Conservation (phyloP, 2,797 vertebrate genomes). For the Argyrosomus regius region DNA sequence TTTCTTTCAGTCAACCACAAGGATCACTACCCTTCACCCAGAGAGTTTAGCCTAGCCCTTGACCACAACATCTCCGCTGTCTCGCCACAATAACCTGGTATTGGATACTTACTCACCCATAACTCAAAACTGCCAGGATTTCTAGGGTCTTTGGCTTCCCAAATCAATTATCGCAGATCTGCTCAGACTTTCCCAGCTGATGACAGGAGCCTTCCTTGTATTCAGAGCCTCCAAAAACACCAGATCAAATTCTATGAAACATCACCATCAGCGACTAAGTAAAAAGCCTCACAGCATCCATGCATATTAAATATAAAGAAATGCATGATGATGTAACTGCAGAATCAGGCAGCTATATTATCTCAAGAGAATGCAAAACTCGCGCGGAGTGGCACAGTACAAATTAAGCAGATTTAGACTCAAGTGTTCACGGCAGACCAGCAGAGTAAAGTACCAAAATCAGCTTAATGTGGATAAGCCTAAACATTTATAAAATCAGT, state of each 20-base stretch:
- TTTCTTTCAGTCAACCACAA: slow-evolving; percentile 74
- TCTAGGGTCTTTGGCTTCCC: slow-evolving; percentile 67
- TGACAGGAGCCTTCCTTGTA: slow-evolving; percentile 55
- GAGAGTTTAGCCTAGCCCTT: slow-evolving; percentile 70
- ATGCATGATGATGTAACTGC: slow-evolving; percentile 71
- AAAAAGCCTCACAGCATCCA: slow-evolving; percentile 26
- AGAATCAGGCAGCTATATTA: slow-evolving; percentile 81
- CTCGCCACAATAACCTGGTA: slow-evolving; percentile 81
- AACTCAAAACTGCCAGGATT: slow-evolving; percentile 66
- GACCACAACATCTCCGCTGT: slow-evolving; percentile 83
- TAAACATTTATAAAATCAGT: slow-evolving; percentile 91
- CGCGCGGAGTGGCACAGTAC: slow-evolving; percentile 87
- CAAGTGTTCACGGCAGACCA: slow-evolving; percentile 89
- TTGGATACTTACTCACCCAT: slow-evolving; percentile 65
- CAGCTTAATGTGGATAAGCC: slow-evolving; percentile 90
- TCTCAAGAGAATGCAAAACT: slow-evolving; percentile 84
- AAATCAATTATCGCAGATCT: slow-evolving; percentile 75
- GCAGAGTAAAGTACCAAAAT: slow-evolving; percentile 93
- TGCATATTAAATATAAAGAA: slow-evolving; percentile 59
- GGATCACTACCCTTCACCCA: slow-evolving; percentile 75
- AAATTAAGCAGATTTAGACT: slow-evolving; percentile 91
- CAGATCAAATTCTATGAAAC: slow-evolving; percentile 45
- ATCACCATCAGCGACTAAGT: slow-evolving; percentile 20
- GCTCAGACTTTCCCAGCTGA: slow-evolving; percentile 73
- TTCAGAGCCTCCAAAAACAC: slow-evolving; percentile 53